Percentiles rank a stretch among this genome's conserved stretches.
Evolutionary conservation across 1,140 invertebrate genomes (phyloP).

Genomic region (Pogonognathellus flavescens): DNA sequence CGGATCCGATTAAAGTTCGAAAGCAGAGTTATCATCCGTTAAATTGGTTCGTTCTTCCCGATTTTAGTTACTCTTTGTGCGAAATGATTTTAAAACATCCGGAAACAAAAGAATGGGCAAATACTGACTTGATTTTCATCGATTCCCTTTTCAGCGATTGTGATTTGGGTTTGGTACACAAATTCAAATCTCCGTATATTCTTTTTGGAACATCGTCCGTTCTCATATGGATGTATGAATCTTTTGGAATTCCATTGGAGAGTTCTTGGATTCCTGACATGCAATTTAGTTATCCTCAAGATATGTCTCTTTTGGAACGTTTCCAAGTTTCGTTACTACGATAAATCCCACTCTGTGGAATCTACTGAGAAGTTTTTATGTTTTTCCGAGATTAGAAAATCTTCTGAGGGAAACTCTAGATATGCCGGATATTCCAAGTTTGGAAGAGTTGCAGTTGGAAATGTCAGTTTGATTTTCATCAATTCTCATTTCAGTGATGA

Average conservation of each 20-base stretch:
- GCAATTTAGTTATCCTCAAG: not conserved
- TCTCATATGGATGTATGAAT: conserved; percentile 50
- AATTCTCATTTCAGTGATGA: conserved; percentile 54
- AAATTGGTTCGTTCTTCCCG: not conserved
- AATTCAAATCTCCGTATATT: conserved; percentile 72
- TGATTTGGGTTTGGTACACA: conserved; percentile 78
- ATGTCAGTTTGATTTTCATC: conserved; percentile 32
- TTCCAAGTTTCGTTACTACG: conserved; percentile 33
- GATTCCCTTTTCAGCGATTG: conserved; percentile 85
- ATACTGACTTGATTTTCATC: conserved; percentile 78
- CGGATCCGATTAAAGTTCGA: not conserved
- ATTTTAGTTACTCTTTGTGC: not conserved
- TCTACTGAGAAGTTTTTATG: not conserved
- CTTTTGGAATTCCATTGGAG: conserved; percentile 51
- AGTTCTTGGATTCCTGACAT: conserved; percentile 55
- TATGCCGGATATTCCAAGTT: conserved; percentile 27
- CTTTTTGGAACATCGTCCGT: not conserved
- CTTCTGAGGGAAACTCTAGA: conserved; percentile 36
- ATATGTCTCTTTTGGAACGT: conserved; percentile 32
- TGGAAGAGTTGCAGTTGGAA: conserved; percentile 6
- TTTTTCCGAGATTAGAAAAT: conserved; percentile 44
- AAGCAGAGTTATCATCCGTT: not conserved
- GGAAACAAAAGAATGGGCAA: conserved; percentile 20
- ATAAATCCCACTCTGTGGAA: conserved; percentile 45
- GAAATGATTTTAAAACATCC: conserved; percentile 35